phyloP scores from a whole-genome alignment of 2,888 invertebrate genomes.

The Cryptocephalus primarius region DNA sequence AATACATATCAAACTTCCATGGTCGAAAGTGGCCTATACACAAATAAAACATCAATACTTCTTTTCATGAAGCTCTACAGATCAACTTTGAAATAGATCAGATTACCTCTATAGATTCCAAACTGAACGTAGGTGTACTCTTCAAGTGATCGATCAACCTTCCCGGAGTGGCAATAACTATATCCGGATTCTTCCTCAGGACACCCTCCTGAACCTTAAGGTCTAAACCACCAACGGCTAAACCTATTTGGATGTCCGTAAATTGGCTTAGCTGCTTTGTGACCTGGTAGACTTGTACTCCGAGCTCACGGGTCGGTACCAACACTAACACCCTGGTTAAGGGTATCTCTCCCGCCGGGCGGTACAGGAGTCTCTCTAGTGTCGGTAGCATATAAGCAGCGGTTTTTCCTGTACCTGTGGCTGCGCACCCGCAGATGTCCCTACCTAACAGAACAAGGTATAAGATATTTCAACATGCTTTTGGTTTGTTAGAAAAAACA shows the following conservation, averaged over 20 bases:
- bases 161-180: conserved; percentile 97
- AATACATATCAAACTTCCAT: too few relatives aligned
- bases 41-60: too few relatives aligned
- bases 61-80: too few relatives aligned
- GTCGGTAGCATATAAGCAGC: conserved; percentile 98
- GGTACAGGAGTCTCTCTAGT: conserved; percentile 82
- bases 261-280: conserved; percentile 83
- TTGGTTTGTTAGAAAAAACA: too few relatives aligned
- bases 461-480: not conserved
- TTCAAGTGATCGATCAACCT: conserved; percentile 93
- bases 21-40: too few relatives aligned
- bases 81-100: too few relatives aligned
- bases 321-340: conserved; percentile 81
- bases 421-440: conserved; percentile 97
- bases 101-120: conserved; percentile 79
- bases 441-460: conserved; percentile 48
- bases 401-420: conserved; percentile 96
- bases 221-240: conserved; percentile 83
- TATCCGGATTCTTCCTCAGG: conserved; percentile 83
- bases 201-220: conserved; percentile 66
- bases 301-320: conserved; percentile 94
- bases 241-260: conserved; percentile 67
- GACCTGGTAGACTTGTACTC: conserved; percentile 95
- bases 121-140: conserved; percentile 83
- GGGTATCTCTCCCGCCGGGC: conserved; percentile 53